These are phyloP conservation scores for Sepiola atlantica DNA, from an alignment of 2,888 invertebrate species.

Conservation along the genomic window DNA sequence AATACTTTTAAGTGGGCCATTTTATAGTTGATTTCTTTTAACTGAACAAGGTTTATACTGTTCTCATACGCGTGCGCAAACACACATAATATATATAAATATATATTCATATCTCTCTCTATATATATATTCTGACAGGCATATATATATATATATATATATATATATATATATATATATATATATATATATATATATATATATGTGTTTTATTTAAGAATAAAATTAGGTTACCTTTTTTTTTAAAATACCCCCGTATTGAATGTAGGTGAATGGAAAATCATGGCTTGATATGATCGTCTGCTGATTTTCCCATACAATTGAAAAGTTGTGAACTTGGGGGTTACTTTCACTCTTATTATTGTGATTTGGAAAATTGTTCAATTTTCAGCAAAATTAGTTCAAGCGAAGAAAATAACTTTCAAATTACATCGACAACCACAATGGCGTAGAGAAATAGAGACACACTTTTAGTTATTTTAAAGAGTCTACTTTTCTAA, in stretches of 20 bases:
- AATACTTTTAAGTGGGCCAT: too few relatives aligned
- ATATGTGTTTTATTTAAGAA: neutral
- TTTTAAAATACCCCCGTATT: neutral
- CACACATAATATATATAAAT: neutral
- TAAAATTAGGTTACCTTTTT: neutral
- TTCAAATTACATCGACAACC: neutral
- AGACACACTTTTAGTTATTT: neutral
- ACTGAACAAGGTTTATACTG: too few relatives aligned
- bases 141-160: neutral
- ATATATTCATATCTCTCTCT: too few relatives aligned
- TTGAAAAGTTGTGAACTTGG: constrained; percentile 8
- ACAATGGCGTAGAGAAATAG: neutral
- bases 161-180: neutral
- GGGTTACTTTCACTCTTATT: constrained; percentile 22
- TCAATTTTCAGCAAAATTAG: neutral
- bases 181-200: neutral
- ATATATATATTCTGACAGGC: neutral
- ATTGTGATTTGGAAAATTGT: constrained; percentile 14
- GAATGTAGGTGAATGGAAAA: neutral
- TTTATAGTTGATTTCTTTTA: too few relatives aligned
- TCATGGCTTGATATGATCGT: neutral
- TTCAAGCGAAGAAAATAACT: neutral
- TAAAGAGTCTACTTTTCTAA: neutral
- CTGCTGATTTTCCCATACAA: neutral
- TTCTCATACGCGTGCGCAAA: neutral